Conservation (phyloP, 1,140 invertebrate species). For the Pseudomyrmex cubaensis region DNA sequence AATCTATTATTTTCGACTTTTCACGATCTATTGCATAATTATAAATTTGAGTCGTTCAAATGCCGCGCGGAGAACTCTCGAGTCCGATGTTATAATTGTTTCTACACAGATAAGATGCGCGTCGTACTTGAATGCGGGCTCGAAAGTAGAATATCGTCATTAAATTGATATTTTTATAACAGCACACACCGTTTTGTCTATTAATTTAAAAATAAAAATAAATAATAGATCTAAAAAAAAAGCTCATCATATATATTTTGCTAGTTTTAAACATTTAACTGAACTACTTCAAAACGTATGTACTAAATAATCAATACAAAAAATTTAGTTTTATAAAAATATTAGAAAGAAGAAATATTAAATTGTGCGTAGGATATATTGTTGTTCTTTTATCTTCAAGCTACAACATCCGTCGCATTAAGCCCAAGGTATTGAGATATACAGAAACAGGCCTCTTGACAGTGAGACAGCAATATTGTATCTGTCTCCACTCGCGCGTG, state of each 20-base stretch:
- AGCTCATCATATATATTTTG: no score
- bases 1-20: conserved; percentile 35
- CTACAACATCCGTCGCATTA: not conserved
- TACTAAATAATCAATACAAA: no score
- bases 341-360: no score
- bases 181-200: not conserved
- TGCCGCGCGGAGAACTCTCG: conserved; percentile 12
- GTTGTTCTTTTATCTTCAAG: not conserved
- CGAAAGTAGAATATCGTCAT: not conserved
- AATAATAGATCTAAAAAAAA: no score
- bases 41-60: conserved; percentile 34
- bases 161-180: conserved; percentile 27
- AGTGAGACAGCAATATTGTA: conserved; percentile 11
- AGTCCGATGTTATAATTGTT: conserved; percentile 25
- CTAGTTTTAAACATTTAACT: no score
- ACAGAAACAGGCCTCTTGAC: not conserved
- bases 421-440: not conserved
- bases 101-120: not conserved
- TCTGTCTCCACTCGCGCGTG: not conserved
- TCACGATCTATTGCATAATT: conserved; percentile 12
- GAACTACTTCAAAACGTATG: no score
- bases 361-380: not conserved
- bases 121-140: not conserved
- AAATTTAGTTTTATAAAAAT: no score
- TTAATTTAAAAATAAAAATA: not conserved